Evolutionary conservation across 2,113 vertebrate genomes (phyloP).

Genomic region (Alligator mississippiensis): DNA sequence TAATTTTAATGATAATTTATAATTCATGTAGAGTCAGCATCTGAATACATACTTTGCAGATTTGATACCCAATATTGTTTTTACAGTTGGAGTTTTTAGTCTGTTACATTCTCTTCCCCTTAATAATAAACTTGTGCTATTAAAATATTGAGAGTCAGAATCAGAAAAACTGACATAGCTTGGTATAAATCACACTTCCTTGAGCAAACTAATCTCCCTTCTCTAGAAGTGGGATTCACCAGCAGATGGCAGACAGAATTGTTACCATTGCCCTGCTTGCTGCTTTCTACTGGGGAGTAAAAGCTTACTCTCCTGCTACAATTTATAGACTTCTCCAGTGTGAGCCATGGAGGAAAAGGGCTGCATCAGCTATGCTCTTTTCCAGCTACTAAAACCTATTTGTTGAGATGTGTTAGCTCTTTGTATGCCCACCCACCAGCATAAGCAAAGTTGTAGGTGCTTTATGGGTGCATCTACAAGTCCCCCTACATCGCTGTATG

Average conservation of each 20-base stretch:
- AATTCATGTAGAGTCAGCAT: background rate
- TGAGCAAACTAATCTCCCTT: background rate
- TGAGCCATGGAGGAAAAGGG: background rate
- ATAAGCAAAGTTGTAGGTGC: background rate
- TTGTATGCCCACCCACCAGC: rapidly evolving
- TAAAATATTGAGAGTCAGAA: background rate
- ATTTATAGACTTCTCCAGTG: background rate
- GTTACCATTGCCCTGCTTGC: background rate
- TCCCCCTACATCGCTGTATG: too few relatives aligned
- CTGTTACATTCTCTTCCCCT: background rate
- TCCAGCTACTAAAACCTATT: background rate
- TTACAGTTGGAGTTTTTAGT: background rate
- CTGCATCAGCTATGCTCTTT: background rate
- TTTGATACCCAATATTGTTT: background rate
- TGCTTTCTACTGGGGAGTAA: background rate
- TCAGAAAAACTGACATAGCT: background rate
- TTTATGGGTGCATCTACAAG: background rate
- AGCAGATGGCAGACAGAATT: background rate
- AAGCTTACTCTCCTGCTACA: background rate
- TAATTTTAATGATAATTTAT: background rate
- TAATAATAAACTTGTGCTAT: background rate
- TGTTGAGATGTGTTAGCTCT: background rate
- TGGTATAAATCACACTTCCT: background rate
- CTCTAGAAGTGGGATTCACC: background rate
- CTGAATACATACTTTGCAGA: background rate